These are phyloP conservation scores for Oscheius sp. DNA, from an alignment of 2,888 invertebrate genomes.

Conservation along the genomic window DNA sequence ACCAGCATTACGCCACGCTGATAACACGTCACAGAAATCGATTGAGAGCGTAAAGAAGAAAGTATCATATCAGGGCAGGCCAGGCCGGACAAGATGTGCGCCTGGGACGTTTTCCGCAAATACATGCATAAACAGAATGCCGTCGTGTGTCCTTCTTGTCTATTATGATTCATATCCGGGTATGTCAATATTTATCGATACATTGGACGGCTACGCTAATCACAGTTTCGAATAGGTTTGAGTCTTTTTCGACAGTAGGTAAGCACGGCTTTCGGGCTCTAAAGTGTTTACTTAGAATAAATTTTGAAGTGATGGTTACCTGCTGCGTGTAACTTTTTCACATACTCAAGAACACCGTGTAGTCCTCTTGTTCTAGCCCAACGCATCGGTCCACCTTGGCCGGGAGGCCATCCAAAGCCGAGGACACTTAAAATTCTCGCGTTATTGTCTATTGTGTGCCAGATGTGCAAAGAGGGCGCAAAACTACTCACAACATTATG, in stretches of 20 bases:
- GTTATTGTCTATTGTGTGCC: conserved; percentile 9
- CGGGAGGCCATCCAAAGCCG: conserved; percentile 59
- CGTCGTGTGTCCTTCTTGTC: background rate
- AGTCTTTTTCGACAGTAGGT: conserved; percentile 11
- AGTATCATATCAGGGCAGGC: conserved; percentile 24
- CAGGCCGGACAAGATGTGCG: background rate
- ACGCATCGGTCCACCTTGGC: conserved; percentile 55
- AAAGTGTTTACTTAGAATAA: background rate
- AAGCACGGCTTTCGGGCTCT: conserved; percentile 19
- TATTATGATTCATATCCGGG: conserved; percentile 1
- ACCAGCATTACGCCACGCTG: background rate
- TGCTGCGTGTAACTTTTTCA: background rate
- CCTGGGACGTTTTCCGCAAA: conserved; percentile 5
- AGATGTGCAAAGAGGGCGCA: conserved; percentile 1
- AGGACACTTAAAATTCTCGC: conserved; percentile 48
- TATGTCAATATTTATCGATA: conserved; percentile 15
- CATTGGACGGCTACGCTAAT: background rate
- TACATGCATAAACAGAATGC: conserved; percentile 24
- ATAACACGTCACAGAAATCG: conserved; percentile 15
- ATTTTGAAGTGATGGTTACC: conserved; percentile 2
- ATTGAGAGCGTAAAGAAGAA: background rate
- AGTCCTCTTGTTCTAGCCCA: conserved; percentile 39
- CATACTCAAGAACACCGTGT: conserved; percentile 14
- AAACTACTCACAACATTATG: conserved; percentile 57
- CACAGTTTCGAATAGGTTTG: conserved; percentile 1